A percentile compares a stretch with the other conserved stretches of the same genome.
phyloP scores from a whole-genome alignment of 2,888 invertebrate genomes.

The Enoplolaimus lenunculus region DNA sequence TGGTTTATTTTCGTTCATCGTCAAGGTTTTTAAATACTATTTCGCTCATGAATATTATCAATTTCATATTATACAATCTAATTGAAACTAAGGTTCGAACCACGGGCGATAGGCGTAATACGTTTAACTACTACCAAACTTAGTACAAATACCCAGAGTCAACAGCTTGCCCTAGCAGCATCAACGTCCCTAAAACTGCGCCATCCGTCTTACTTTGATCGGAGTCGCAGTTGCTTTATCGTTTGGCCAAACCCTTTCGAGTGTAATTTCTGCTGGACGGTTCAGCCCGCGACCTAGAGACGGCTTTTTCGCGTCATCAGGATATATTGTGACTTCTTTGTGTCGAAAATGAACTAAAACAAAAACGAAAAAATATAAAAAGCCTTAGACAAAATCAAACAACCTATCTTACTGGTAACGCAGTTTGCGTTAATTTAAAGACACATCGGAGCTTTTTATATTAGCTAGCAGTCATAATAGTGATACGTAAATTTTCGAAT shows the following conservation, averaged over 20 bases:
- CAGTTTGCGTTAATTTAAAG: no score
- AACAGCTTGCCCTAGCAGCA: not conserved
- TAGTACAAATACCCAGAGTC: constrained; percentile 4
- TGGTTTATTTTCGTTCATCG: no score
- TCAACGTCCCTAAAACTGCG: no score
- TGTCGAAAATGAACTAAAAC: constrained; percentile 68
- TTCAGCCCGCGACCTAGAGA: constrained; percentile 62
- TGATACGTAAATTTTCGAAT: not conserved
- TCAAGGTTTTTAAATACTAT: no score
- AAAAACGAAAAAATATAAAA: constrained; percentile 35
- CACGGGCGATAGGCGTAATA: no score
- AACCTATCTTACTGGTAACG: not conserved
- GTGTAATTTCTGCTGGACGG: constrained; percentile 59
- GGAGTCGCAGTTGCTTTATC: constrained; percentile 65
- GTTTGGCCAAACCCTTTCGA: constrained; percentile 84
- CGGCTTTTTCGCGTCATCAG: constrained; percentile 74
- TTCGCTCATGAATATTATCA: not conserved
- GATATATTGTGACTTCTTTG: constrained; percentile 87
- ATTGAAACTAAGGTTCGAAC: no score
- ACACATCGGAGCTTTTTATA: no score
- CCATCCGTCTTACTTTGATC: constrained; percentile 52
- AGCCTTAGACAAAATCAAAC: not conserved
- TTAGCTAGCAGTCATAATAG: no score
- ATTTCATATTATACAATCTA: not conserved
- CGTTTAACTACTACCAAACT: constrained; percentile 10